These are phyloP conservation scores for Thera obeliscata DNA, from an alignment of 2,888 invertebrate species.

Conservation along the genomic window DNA sequence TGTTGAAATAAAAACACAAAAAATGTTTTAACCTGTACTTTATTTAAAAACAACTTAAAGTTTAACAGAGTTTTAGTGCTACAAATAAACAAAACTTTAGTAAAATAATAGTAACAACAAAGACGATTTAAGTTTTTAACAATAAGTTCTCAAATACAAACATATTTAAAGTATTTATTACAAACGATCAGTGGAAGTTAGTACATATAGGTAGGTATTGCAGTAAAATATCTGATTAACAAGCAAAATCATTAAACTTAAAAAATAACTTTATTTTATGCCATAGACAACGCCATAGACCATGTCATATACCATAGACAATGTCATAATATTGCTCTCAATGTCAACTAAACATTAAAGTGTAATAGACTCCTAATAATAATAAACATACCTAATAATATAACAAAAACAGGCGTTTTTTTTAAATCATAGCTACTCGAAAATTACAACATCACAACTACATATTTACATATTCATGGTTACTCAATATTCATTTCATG, in stretches of 20 bases:
- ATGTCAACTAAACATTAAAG: not conserved
- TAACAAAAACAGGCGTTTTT: slow-evolving; percentile 1
- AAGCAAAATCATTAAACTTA: not conserved
- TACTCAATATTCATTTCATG: slow-evolving; percentile 25
- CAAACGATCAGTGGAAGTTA: slow-evolving; percentile 40
- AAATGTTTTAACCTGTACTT: slow-evolving; percentile 34
- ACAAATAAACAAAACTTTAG: slow-evolving; percentile 48
- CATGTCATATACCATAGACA: not conserved
- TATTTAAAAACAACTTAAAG: slow-evolving; percentile 42
- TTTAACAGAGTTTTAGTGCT: slow-evolving; percentile 34
- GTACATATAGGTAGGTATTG: too few species aligned
- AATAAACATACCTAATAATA: not conserved
- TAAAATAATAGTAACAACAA: slow-evolving; percentile 56
- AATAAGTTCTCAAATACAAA: slow-evolving; percentile 49
- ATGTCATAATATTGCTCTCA: slow-evolving; percentile 40
- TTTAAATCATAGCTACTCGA: not conserved
- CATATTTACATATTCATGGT: slow-evolving; percentile 15
- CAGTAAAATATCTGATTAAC: not conserved
- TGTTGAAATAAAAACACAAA: not conserved
- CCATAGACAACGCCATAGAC: too few species aligned
- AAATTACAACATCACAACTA: not conserved
- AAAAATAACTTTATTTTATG: not conserved
- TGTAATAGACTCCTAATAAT: too few species aligned
- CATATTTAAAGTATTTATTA: slow-evolving; percentile 24
- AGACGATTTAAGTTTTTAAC: slow-evolving; percentile 51